A percentile compares a stretch with the other conserved stretches of the same genome.
phyloP scores from a whole-genome alignment of 2,797 vertebrate species.

The Morus bassanus region DNA sequence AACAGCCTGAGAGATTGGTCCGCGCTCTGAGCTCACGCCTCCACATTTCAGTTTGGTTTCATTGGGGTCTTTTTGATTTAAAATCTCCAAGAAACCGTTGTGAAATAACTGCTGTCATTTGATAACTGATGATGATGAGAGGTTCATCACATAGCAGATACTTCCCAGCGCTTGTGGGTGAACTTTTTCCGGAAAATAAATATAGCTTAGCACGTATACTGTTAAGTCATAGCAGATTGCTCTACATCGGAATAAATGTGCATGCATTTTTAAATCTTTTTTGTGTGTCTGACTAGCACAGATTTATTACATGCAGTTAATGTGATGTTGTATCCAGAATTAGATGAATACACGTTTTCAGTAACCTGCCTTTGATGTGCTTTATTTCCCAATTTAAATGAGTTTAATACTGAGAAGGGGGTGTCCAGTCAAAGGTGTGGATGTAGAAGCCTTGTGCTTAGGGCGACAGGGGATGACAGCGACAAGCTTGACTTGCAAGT shows the following conservation, averaged over 20 bases:
- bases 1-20: background rate
- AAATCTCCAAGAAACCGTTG: background rate
- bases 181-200: background rate
- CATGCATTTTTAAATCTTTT: background rate
- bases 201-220: background rate
- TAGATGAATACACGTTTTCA: background rate
- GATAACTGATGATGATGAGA: background rate
- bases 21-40: background rate
- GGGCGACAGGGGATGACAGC: background rate
- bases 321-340: background rate
- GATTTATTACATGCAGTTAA: background rate
- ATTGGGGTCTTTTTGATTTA: background rate
- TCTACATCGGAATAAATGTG: background rate
- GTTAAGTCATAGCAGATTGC: background rate
- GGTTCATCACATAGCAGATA: background rate
- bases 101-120: background rate
- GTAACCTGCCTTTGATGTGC: background rate
- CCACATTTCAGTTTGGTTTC: background rate
- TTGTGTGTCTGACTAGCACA: background rate
- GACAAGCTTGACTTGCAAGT: background rate
- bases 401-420: background rate
- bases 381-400: background rate
- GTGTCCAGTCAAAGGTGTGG: background rate
- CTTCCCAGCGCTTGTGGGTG: background rate
- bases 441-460: background rate